Evolutionary conservation across 2,113 vertebrate genomes (phyloP).

Genomic region (Stegostoma tigrinum): DNA sequence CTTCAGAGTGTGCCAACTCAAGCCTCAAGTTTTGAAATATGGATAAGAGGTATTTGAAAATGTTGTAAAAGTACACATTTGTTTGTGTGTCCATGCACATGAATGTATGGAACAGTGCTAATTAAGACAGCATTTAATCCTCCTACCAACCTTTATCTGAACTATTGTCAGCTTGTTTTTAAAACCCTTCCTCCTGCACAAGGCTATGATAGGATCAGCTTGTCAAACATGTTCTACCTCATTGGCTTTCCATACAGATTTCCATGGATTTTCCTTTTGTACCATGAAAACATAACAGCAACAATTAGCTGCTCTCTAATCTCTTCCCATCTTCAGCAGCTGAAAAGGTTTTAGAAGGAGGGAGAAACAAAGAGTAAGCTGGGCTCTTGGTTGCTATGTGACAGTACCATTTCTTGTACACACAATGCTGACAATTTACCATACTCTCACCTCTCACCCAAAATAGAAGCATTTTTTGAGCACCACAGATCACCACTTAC

Average conservation of each 20-base stretch:
- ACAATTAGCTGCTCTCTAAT: conserved; percentile 45
- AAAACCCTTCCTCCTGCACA: conserved; percentile 44
- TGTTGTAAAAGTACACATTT: not conserved
- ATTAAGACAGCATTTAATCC: conserved; percentile 45
- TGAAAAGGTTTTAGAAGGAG: conserved; percentile 45
- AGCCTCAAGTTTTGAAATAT: not conserved
- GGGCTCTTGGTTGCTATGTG: not conserved
- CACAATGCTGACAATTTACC: not conserved
- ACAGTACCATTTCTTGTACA: not conserved
- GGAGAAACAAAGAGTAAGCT: conserved; percentile 42
- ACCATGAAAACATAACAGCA: conserved; percentile 50
- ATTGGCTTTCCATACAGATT: conserved; percentile 46
- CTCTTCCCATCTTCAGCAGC: conserved; percentile 44
- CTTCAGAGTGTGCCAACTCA: not conserved
- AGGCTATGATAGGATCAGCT: conserved; percentile 47
- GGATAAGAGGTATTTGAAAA: not conserved
- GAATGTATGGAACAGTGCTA: conserved; percentile 25
- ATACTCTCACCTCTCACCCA: not conserved
- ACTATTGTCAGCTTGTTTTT: conserved; percentile 46
- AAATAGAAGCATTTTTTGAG: not conserved
- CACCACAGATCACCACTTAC: not conserved
- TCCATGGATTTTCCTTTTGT: conserved; percentile 46
- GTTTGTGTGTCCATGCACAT: not conserved
- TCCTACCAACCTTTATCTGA: conserved; percentile 48
- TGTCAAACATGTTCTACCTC: conserved; percentile 51